Conservation (phyloP, 2,113 vertebrate species). For the Colossoma macropomum region DNA sequence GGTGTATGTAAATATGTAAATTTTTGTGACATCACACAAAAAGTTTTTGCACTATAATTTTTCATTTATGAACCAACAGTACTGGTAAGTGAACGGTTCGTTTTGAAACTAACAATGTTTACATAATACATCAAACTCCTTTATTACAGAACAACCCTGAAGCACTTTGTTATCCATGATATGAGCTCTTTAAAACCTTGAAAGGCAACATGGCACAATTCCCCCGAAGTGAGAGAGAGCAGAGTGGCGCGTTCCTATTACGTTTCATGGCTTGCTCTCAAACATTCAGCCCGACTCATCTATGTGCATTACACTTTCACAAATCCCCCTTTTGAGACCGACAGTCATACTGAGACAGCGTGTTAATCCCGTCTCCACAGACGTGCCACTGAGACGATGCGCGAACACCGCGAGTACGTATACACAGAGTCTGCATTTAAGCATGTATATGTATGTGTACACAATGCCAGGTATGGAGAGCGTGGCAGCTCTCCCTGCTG, state of each 20-base stretch:
- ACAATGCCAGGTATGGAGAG: constrained; percentile 9
- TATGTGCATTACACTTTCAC: background rate
- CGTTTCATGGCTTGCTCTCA: background rate
- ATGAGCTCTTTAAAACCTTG: constrained; percentile 24
- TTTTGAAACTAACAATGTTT: too few species aligned
- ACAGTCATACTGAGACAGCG: constrained; percentile 21
- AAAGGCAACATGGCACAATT: constrained; percentile 61
- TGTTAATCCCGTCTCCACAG: background rate
- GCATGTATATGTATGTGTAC: background rate
- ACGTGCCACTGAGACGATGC: constrained; percentile 1
- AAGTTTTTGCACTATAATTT: too few species aligned
- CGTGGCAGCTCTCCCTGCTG: constrained; percentile 53
- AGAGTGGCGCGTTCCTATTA: background rate
- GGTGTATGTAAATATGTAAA: too few species aligned
- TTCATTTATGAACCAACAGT: too few species aligned
- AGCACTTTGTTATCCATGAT: too few species aligned
- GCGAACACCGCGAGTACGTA: background rate
- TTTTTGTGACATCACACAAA: too few species aligned
- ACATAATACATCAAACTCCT: too few species aligned
- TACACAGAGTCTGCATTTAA: background rate
- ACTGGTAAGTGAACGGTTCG: too few species aligned
- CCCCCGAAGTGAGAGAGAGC: constrained; percentile 48
- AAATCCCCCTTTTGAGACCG: constrained; percentile 11
- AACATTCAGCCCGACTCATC: constrained; percentile 1
- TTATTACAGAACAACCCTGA: too few species aligned